Base-by-base conservation (phyloP, 2,113 vertebrate species). In the Takifugu bimaculatus region DNA sequence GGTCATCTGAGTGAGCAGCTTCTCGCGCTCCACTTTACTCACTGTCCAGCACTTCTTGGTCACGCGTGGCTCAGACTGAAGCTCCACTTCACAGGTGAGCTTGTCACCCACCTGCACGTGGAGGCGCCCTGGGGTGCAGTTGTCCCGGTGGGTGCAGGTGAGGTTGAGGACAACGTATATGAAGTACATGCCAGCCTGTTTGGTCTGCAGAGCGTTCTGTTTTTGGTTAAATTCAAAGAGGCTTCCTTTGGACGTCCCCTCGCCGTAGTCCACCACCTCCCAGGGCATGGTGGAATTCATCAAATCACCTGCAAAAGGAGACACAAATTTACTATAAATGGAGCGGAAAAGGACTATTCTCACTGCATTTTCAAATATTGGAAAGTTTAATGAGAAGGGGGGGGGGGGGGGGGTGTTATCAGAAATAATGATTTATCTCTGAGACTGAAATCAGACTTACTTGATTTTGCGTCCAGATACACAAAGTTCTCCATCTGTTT, bases 41-140 rank as follows among this genome's bases (percentile, higher is more conserved):
- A 91, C 82, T 0, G 50, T 56, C 83, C 87, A 89, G 58, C 91
- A 92, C 15, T 74, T 86, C 13, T 14, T 44, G 14, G 20, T 78
- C 13, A 72, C 47, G 3, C 29, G 29, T 0, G 0, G 5, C 0
- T 3, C 0, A 0, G 3, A 1, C 0, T 39, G 44, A n/a, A 91
- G 85, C 1, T 73, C 0, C 55, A 90, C 72, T 1, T 60, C 4
- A 15, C 91, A 92, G 60, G 59, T 78, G 0, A 90, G 70, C 0
- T 53, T n/a, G 0, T 75, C 11, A 0, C 4, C 10, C 56, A 90
- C 51, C 0, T 0, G 6, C 0, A 91, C 25, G 0, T 1, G 78
- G 0, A 91, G 39, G 9, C 39, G 1, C 4, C 74, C 72, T 0
- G 1, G 0, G 0, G 0, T 0, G 52, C 89, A 90, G 0, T 0